Percentiles rank a stretch among this genome's conserved stretches.
Evolutionary conservation across 1,140 invertebrate genomes (phyloP).

Genomic region (Aphelenchoides fujianensis): DNA sequence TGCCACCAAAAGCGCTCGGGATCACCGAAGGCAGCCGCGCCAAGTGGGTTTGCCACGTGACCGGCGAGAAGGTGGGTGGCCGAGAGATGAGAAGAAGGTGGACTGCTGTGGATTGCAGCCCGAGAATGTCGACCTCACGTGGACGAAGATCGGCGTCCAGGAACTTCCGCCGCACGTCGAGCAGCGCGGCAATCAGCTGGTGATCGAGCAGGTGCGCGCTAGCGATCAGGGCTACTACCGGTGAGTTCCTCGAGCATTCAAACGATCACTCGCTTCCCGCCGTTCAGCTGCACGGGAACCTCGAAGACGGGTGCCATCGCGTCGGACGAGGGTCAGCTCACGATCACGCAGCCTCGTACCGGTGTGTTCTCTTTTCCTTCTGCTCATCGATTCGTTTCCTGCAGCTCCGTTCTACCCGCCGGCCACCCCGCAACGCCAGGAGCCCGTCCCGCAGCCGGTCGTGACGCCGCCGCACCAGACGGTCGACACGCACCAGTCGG

Average conservation of each 20-base stretch:
- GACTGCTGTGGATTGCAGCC: constrained; percentile 47
- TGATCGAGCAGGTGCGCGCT: constrained; percentile 46
- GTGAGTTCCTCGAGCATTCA: constrained; percentile 40
- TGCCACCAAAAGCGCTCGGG: constrained; percentile 51
- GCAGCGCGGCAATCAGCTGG: constrained; percentile 43
- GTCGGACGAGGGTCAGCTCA: constrained; percentile 1
- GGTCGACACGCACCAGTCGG: constrained; percentile 55
- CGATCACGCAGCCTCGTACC: constrained; percentile 2
- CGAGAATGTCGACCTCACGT: constrained; percentile 48
- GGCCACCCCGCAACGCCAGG: constrained; percentile 30
- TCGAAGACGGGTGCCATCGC: constrained; percentile 11
- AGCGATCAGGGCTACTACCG: constrained; percentile 54
- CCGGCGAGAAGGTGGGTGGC: constrained; percentile 7
- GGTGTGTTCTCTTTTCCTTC: neutral
- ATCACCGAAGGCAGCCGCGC: constrained; percentile 53
- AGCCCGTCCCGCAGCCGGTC: constrained; percentile 52
- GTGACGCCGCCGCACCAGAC: constrained; percentile 57
- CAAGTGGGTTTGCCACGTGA: constrained; percentile 57
- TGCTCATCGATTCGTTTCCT: constrained; percentile 17
- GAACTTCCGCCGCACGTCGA: constrained; percentile 41
- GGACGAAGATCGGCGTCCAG: constrained; percentile 48
- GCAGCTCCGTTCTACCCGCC: neutral
- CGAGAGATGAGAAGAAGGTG: too few relatives aligned
- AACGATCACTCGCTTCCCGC: neutral
- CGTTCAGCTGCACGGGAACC: constrained; percentile 12